phyloP scores from a whole-genome alignment of 2,797 vertebrate species.

The Lutjanus argentimaculatus region DNA sequence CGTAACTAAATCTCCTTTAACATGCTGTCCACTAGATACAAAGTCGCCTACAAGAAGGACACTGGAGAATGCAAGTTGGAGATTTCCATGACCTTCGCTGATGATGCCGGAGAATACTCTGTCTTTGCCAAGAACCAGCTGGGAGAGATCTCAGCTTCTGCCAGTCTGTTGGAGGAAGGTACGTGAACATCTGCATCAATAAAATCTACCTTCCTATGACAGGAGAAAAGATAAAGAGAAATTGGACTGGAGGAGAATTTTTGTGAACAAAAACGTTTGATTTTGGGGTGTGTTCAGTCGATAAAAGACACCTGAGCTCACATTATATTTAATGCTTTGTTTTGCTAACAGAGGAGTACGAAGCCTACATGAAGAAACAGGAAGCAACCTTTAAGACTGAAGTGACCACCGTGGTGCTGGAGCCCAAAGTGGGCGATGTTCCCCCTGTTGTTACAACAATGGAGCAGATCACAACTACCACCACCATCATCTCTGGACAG shows the following conservation, averaged over 20 bases:
- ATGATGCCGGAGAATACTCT: constrained; percentile 97
- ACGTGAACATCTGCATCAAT: not conserved
- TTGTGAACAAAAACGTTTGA: not conserved
- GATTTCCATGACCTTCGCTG: constrained; percentile 99
- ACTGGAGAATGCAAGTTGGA: constrained; percentile 94
- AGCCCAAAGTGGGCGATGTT: constrained; percentile 80
- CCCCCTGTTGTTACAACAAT: constrained; percentile 84
- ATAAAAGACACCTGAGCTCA: not conserved
- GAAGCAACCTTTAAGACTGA: constrained; percentile 89
- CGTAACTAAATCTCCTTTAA: not conserved
- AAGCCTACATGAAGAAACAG: constrained; percentile 91
- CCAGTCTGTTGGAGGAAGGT: constrained; percentile 96
- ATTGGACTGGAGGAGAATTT: not conserved
- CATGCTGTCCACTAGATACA: constrained; percentile 81
- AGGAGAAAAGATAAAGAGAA: not conserved
- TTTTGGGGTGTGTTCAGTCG: not conserved
- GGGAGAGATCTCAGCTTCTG: constrained; percentile 92
- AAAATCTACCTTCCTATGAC: not conserved
- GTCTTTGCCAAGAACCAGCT: constrained; percentile 92
- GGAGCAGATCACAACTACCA: constrained; percentile 87
- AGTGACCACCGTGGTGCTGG: constrained; percentile 86
- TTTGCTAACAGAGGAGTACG: constrained; percentile 90
- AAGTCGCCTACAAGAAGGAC: constrained; percentile 89
- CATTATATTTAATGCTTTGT: not conserved
- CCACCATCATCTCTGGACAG: constrained; percentile 87